Conservation (phyloP, 2,888 invertebrate species). For the Drosophila helvetica region DNA sequence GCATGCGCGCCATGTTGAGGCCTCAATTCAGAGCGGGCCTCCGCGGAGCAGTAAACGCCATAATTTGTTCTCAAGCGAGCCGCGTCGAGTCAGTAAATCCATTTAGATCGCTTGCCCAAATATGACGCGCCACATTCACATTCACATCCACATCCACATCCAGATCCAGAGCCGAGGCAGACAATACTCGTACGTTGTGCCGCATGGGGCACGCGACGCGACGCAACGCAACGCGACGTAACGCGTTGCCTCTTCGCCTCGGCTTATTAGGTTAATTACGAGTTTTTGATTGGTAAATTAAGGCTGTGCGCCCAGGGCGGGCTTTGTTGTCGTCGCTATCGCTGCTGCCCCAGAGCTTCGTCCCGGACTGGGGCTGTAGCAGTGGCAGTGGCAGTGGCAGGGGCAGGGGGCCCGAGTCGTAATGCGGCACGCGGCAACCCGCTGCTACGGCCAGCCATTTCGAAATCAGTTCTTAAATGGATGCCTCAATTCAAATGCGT, state of each 20-base stretch:
- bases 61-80: slow-evolving; percentile 69
- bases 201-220: slow-evolving; percentile 70
- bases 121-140: slow-evolving; percentile 46
- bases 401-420: slow-evolving; percentile 5
- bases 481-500: slow-evolving; percentile 78
- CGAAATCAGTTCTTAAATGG: slow-evolving; percentile 76
- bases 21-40: slow-evolving; percentile 51
- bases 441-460: slow-evolving; percentile 58
- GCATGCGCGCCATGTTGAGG: slow-evolving; percentile 40
- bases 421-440: slow-evolving; percentile 65
- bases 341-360: background rate
- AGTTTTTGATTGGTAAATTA: slow-evolving; percentile 80
- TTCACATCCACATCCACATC: background rate
- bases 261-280: slow-evolving; percentile 80
- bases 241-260: slow-evolving; percentile 52
- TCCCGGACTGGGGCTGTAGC: background rate
- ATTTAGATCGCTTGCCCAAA: slow-evolving; percentile 59
- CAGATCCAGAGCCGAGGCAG: slow-evolving; percentile 3
- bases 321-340: slow-evolving; percentile 18
- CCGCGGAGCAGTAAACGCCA: slow-evolving; percentile 47
- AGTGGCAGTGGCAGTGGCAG: no score
- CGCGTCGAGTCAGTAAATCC: slow-evolving; percentile 72
- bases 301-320: slow-evolving; percentile 52
- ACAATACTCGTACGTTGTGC: slow-evolving; percentile 33
- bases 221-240: slow-evolving; percentile 39